Evolutionary conservation across 37 sponge, comb jelly and placozoan species (phyloP).

Genomic region (Theonella swinhoei): DNA sequence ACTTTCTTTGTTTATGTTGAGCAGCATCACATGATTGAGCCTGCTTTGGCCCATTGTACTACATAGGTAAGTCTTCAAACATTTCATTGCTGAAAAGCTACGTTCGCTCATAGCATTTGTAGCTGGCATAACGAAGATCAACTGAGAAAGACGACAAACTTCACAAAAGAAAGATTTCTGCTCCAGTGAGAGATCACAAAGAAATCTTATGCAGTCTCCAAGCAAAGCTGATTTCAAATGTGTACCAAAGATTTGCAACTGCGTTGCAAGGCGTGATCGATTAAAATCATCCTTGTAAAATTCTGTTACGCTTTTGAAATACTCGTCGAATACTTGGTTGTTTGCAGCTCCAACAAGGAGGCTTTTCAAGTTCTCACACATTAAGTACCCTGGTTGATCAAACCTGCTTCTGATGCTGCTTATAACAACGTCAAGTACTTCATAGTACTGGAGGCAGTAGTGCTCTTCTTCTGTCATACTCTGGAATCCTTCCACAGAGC

Average conservation of each 20-base stretch:
- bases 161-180: constrained; percentile 20
- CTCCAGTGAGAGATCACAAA: constrained; percentile 8
- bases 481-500: constrained; percentile 24
- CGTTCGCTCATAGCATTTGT: constrained; percentile 43
- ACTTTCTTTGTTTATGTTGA: constrained; percentile 25
- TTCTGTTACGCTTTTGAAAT: constrained; percentile 12
- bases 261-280: constrained; percentile 34
- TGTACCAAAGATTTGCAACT: constrained; percentile 43
- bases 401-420: constrained; percentile 18
- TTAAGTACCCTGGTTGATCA: constrained; percentile 40
- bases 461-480: constrained; percentile 24
- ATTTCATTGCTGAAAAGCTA: constrained; percentile 27
- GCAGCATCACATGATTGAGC: constrained; percentile 47
- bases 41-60: constrained; percentile 24
- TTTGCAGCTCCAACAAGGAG: constrained; percentile 38
- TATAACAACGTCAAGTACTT: constrained; percentile 21
- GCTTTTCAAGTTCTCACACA: constrained; percentile 34
- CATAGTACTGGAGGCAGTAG: constrained; percentile 43
- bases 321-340: constrained; percentile 2
- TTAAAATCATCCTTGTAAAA: constrained; percentile 47
- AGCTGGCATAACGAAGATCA: constrained; percentile 37
- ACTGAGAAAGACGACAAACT: constrained; percentile 3
- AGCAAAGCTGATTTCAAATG: background rate
- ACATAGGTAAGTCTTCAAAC: constrained; percentile 41
- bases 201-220: constrained; percentile 10